phyloP scores from a whole-genome alignment of 2,797 vertebrate genomes.

The Pseudocheirus occidentalis region DNA sequence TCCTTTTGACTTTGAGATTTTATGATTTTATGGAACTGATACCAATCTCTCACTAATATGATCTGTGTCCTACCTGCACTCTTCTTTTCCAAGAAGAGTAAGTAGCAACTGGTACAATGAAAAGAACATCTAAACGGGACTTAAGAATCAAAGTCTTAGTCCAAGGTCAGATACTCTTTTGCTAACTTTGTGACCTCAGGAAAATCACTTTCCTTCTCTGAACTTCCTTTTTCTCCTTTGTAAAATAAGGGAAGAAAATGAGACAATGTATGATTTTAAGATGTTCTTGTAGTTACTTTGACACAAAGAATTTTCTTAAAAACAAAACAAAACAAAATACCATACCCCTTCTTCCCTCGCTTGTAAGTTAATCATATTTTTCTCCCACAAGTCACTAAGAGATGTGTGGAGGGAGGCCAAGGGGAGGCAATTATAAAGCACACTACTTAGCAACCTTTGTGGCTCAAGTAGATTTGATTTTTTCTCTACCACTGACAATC shows the following conservation, averaged over 20 bases:
- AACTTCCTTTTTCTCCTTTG: background rate
- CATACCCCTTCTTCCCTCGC: background rate
- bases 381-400: background rate
- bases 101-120: constrained; percentile 15
- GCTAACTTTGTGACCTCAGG: background rate
- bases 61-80: background rate
- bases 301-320: constrained; percentile 5
- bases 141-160: background rate
- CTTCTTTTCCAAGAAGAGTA: constrained; percentile 29
- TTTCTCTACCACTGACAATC: background rate
- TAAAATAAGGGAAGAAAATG: background rate
- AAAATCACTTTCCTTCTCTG: background rate
- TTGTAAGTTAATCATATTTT: constrained; percentile 28
- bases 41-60: background rate
- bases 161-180: background rate
- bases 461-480: background rate
- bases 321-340: background rate
- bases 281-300: background rate
- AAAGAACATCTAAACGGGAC: background rate
- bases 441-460: background rate
- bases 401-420: background rate
- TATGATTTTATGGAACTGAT: background rate
- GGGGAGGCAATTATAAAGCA: background rate
- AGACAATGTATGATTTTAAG: background rate
- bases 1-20: background rate